Evolutionary conservation across 2,797 vertebrate species (phyloP).

Genomic region (Tapirus indicus): DNA sequence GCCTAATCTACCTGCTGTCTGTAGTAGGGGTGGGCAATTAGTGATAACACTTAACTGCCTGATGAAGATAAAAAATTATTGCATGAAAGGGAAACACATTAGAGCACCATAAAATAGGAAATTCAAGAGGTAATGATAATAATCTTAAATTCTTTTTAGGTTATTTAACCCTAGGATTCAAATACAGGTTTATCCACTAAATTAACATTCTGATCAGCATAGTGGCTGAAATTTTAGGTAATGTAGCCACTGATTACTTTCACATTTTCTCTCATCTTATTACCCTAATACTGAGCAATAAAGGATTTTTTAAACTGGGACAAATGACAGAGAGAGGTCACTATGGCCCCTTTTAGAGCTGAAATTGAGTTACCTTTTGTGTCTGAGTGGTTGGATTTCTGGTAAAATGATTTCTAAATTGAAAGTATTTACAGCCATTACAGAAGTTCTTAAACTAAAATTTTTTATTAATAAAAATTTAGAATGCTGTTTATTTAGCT

Average conservation of each 20-base stretch:
- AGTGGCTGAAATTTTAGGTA: conserved; percentile 8
- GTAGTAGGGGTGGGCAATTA: not conserved
- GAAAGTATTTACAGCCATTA: not conserved
- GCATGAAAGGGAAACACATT: conserved; percentile 23
- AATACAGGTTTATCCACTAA: conserved; percentile 10
- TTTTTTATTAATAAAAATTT: conserved; percentile 54
- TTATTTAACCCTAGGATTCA: conserved; percentile 53
- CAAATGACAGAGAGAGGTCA: conserved; percentile 1
- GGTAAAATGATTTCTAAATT: conserved; percentile 54
- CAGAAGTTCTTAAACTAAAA: conserved; percentile 51
- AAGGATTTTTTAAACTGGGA: not conserved
- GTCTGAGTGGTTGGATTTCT: conserved; percentile 55
- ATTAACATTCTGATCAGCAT: conserved; percentile 53
- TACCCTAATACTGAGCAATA: not conserved
- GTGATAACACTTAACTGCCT: conserved; percentile 40
- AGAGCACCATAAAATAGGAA: not conserved
- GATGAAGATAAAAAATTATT: conserved; percentile 48
- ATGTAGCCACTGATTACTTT: conserved; percentile 25
- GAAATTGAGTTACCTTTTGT: conserved; percentile 9
- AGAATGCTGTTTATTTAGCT: conserved; percentile 55
- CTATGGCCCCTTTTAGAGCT: not conserved
- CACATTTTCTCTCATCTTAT: conserved; percentile 57
- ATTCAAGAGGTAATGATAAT: conserved; percentile 26
- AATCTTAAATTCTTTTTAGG: conserved; percentile 40
- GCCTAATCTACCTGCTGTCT: conserved; percentile 20